Conservation (phyloP, 2,888 invertebrate species). For the Minunthozetes semirufus region DNA sequence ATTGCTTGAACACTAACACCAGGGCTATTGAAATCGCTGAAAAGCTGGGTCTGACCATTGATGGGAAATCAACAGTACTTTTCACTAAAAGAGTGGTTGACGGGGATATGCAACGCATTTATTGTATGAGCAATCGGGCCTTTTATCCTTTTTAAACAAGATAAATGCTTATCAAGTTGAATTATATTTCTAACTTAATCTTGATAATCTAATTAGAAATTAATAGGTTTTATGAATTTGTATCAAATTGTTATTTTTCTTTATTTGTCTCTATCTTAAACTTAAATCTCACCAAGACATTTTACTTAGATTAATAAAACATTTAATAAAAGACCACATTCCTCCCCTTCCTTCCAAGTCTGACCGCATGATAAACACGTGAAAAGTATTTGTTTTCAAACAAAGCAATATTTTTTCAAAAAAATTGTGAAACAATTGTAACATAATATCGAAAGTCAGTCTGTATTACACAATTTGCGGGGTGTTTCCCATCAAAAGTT, state of each 20-base stretch:
- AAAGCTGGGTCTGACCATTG: neutral
- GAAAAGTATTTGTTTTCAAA: neutral
- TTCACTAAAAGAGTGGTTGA: neutral
- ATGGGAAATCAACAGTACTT: neutral
- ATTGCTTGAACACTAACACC: neutral
- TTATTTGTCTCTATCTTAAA: no score
- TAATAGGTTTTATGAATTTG: no score
- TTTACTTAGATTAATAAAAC: no score
- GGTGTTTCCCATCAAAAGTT: no score
- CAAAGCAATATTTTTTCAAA: neutral
- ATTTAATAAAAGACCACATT: neutral
- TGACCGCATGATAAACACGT: neutral
- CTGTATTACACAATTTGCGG: neutral
- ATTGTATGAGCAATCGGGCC: neutral
- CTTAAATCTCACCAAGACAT: no score
- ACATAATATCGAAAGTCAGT: neutral
- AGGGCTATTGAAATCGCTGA: neutral
- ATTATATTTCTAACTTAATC: no score
- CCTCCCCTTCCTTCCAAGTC: neutral
- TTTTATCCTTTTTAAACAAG: slow-evolving; percentile 4
- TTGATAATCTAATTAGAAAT: no score
- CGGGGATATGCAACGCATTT: neutral
- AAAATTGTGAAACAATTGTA: neutral
- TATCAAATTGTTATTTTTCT: no score
- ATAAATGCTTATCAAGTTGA: no score